Conservation (phyloP, 2,888 invertebrate genomes). For the Crossocerus cetratus region DNA sequence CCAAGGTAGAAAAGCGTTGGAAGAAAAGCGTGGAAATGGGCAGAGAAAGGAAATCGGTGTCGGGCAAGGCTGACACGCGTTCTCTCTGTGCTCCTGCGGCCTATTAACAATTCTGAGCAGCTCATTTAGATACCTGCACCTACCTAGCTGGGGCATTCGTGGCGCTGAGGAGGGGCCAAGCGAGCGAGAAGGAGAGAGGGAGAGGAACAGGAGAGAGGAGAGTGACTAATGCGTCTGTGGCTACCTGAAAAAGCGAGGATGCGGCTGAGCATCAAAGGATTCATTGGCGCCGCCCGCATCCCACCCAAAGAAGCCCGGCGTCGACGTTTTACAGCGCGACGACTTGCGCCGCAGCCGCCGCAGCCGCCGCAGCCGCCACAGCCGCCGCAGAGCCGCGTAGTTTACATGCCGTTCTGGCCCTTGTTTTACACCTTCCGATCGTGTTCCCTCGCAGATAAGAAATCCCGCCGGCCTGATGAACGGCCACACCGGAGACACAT, state of each 20-base stretch:
- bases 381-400: constrained; percentile 36
- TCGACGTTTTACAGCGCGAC: constrained; percentile 37
- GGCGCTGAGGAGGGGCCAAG: constrained; percentile 42
- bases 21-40: neutral
- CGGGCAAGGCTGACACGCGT: constrained; percentile 62
- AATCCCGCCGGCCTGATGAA: neutral
- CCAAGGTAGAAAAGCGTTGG: neutral
- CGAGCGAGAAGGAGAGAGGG: neutral
- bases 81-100: constrained; percentile 58
- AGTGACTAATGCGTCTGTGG: constrained; percentile 77
- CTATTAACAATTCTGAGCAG: constrained; percentile 74
- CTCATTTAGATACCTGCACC: constrained; percentile 70
- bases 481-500: constrained; percentile 9
- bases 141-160: constrained; percentile 28
- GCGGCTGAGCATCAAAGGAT: constrained; percentile 75
- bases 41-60: neutral
- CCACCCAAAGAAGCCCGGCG: constrained; percentile 49
- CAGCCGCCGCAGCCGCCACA: constrained; percentile 21
- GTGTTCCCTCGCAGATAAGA: constrained; percentile 8
- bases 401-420: constrained; percentile 42
- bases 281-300: constrained; percentile 73
- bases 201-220: constrained; percentile 62
- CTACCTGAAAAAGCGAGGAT: constrained; percentile 75
- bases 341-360: too few species aligned
- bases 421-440: constrained; percentile 35